phyloP scores from a whole-genome alignment of 2,888 invertebrate species.

The Ommatoiulus sabulosus region DNA sequence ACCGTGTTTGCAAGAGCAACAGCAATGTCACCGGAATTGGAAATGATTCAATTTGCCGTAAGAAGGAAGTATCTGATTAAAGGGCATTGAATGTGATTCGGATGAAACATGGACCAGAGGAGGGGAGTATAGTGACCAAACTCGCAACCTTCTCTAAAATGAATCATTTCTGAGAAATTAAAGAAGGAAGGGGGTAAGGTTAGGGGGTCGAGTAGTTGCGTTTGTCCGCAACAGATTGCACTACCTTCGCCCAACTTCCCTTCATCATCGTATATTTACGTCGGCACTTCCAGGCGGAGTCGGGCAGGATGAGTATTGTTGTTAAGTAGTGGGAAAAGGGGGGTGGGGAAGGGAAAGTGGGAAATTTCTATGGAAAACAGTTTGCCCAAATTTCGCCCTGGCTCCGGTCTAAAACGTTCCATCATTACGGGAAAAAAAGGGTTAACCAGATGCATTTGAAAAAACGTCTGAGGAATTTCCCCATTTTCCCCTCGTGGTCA shows the following conservation, averaged over 20 bases:
- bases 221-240: slow-evolving; percentile 20
- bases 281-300: slow-evolving; percentile 32
- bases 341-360: slow-evolving; percentile 31
- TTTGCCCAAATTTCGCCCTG: slow-evolving; percentile 23
- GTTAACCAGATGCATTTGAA: slow-evolving; percentile 1
- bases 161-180: slow-evolving; percentile 43
- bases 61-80: slow-evolving; percentile 31
- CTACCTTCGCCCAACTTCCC: slow-evolving; percentile 17
- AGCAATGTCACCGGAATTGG: not conserved
- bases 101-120: not conserved
- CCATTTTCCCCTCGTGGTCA: not conserved
- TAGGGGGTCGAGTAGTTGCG: not conserved
- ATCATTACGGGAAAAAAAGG: not conserved
- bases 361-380: slow-evolving; percentile 35
- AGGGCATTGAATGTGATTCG: not conserved
- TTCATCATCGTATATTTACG: slow-evolving; percentile 24
- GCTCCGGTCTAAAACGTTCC: slow-evolving; percentile 10
- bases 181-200: slow-evolving; percentile 39
- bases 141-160: not conserved
- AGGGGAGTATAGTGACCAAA: not conserved
- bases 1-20: not conserved
- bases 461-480: slow-evolving; percentile 22
- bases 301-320: slow-evolving; percentile 42
- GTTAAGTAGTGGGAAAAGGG: slow-evolving; percentile 3
- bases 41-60: slow-evolving; percentile 36